Percentiles rank a stretch among this genome's conserved stretches.
Evolutionary conservation across 2,797 vertebrate genomes (phyloP).

Genomic region (Myotis vivesi): DNA sequence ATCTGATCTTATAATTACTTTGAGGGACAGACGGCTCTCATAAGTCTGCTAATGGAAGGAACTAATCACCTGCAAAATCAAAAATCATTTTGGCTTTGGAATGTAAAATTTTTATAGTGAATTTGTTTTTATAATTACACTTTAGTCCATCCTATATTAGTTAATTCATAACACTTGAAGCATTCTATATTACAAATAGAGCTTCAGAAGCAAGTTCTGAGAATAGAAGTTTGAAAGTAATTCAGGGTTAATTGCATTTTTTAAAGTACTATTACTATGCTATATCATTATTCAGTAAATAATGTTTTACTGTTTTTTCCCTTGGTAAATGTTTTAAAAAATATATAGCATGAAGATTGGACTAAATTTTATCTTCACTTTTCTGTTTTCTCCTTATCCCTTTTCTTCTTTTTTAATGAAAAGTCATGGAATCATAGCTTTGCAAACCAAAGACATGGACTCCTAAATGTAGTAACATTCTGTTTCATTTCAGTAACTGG

Average conservation of each 20-base stretch:
- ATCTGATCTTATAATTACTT: background rate
- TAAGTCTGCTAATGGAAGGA: constrained; percentile 3
- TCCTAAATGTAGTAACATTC: constrained; percentile 35
- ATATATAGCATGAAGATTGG: background rate
- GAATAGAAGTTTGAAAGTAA: background rate
- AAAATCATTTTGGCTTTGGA: constrained; percentile 21
- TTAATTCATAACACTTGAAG: background rate
- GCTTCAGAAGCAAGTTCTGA: constrained; percentile 18
- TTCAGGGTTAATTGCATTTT: constrained; percentile 35
- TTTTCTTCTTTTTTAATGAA: background rate
- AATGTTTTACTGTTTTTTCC: constrained; percentile 4
- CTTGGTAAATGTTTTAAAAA: constrained; percentile 6
- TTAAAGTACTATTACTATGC: background rate
- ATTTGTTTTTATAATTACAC: constrained; percentile 30
- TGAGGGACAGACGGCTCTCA: background rate
- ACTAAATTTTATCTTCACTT: constrained; percentile 14
- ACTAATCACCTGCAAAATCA: background rate
- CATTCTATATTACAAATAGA: background rate
- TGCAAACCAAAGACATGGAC: background rate
- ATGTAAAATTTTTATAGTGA: constrained; percentile 31
- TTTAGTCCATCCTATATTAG: background rate
- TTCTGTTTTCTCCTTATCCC: background rate
- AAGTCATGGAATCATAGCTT: constrained; percentile 3
- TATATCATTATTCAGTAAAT: background rate
- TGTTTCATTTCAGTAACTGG: constrained; percentile 6